Evolutionary conservation across 2,888 invertebrate genomes (phyloP).

Genomic region (Rhingia campestris): DNA sequence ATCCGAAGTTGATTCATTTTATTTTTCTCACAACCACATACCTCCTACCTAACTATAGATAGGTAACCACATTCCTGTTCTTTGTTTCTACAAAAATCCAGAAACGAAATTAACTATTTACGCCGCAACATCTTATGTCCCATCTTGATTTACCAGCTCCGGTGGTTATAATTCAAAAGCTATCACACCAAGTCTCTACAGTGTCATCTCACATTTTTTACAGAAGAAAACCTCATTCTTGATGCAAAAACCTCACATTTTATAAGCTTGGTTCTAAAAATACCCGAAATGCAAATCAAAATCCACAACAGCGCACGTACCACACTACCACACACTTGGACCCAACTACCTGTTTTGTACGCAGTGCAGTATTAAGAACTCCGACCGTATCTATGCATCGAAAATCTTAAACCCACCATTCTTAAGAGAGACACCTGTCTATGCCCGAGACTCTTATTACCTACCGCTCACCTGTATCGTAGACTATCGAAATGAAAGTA

Average conservation of each 20-base stretch:
- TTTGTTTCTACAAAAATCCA: too few relatives aligned
- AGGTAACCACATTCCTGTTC: too few relatives aligned
- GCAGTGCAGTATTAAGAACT: slow-evolving; percentile 47
- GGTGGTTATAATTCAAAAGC: neutral
- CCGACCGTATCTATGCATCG: slow-evolving; percentile 10
- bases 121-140: neutral
- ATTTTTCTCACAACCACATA: too few relatives aligned
- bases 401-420: slow-evolving; percentile 8
- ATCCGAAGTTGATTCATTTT: too few relatives aligned
- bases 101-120: too few relatives aligned
- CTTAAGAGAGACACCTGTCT: slow-evolving; percentile 69
- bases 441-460: slow-evolving; percentile 47
- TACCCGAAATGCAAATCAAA: slow-evolving; percentile 46
- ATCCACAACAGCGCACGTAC: neutral
- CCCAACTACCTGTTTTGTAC: slow-evolving; percentile 25
- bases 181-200: neutral
- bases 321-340: neutral
- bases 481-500: slow-evolving; percentile 54
- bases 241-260: neutral
- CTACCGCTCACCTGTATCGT: slow-evolving; percentile 30
- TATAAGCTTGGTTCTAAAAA: slow-evolving; percentile 23
- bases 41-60: too few relatives aligned
- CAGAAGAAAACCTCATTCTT: neutral
- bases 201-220: neutral
- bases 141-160: neutral